phyloP scores from a whole-genome alignment of 2,113 vertebrate genomes.

The Geothlypis trichas region DNA sequence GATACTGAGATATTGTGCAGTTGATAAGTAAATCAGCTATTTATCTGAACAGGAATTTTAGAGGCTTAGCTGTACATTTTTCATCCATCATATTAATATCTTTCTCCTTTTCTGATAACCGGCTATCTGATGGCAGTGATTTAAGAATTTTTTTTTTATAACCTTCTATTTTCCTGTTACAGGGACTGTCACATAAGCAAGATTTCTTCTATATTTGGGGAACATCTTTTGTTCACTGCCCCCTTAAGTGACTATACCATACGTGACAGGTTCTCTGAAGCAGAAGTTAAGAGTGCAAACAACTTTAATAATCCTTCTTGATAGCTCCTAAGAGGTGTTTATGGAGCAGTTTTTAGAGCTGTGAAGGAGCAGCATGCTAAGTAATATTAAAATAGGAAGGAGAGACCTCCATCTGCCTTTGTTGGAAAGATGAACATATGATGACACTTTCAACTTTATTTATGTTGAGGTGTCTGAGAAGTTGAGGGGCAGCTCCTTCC shows the following conservation, averaged over 20 bases:
- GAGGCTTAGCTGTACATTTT: background rate
- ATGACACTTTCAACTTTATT: constrained; percentile 9
- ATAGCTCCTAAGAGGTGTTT: constrained; percentile 2
- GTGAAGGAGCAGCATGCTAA: background rate
- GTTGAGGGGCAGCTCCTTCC: background rate
- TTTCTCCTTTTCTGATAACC: background rate
- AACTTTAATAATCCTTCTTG: constrained; percentile 29
- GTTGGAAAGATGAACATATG: background rate
- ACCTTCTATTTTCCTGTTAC: background rate
- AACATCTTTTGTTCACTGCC: background rate
- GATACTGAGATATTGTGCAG: background rate
- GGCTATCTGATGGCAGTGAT: background rate
- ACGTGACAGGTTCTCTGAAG: background rate
- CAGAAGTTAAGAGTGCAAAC: background rate
- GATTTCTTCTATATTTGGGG: background rate
- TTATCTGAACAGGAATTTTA: background rate
- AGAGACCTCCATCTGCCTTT: background rate
- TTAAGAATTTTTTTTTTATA: background rate
- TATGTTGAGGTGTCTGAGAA: background rate
- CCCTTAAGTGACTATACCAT: background rate
- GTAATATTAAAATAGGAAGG: background rate
- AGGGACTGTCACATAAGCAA: background rate
- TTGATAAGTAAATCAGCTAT: constrained; percentile 55
- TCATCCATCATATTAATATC: constrained; percentile 12
- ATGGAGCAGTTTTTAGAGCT: background rate